Base-by-base conservation (phyloP, 37 sponge, comb jelly and placozoan species). In the Aphrocallistes beatrix region DNA sequence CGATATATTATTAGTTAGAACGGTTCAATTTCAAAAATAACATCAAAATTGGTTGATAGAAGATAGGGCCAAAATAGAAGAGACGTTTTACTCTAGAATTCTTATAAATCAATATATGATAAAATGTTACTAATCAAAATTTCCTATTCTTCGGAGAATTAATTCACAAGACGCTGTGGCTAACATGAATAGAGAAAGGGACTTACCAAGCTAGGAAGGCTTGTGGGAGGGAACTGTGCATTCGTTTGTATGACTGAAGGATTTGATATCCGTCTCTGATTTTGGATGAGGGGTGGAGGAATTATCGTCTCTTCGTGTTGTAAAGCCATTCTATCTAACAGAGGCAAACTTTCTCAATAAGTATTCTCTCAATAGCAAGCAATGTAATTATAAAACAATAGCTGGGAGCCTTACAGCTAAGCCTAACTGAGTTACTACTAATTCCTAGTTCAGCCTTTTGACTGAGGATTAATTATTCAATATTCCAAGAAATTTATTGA, bases 201-300 rank as follows among this genome's bases (percentile, higher is more conserved):
- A 6, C 75, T 60, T 30, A 60, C 75, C 75, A 60, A 60, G 34
- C n/a, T 60, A 8, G 75, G 8, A 19, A 25, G 75, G 45, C 45
- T 42, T 60, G 75, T 60, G 21, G 75, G 10, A 19, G 21, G 32
- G 8, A 6, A 30, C 75, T 19, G 21, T 28, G n/a, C n/a, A n/a
- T n/a, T n/a, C n/a, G 8, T 21, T 13, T 60, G 75, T 19, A 30
- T 19, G 21, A 13, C 34, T 60, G 75, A 60, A 25, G 75, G 75
- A 30, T 60, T 60, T 60, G 75, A 60, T 19, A 60, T 60, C n/a
- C 75, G 10, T 60, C 75, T 60, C 21, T 60, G 75, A 60, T 60
- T 60, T 13, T 60, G 75, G 34, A 60, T 60, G 34, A 60, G 75
- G 34, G 10, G 75, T 6, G 10, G 75, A 32, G 75, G 21, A 25